Evolutionary conservation across 1,140 invertebrate genomes (phyloP), one percentile per base, ranked within the genome.

Genomic region (Pseudomyrmex dendroicus): DNA sequence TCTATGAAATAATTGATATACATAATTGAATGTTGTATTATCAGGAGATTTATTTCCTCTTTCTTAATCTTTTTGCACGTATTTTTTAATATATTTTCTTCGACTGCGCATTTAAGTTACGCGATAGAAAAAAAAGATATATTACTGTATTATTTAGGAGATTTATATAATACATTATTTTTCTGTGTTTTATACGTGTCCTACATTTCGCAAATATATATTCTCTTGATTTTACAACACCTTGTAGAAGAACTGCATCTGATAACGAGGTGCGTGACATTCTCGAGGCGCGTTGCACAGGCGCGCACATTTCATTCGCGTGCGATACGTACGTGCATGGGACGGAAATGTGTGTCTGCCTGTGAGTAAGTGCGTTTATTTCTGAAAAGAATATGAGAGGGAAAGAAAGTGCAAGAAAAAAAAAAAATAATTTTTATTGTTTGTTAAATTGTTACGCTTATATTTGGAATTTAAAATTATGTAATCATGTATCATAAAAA

Each of bases 211-310:
- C n/a, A n/a, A 62, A 20, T 15, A 17, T 13, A 15, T 22, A 35
- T 35, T 61, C 2, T 10, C 57, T 20, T 48, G 35, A 35, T 63
- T 52, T 74, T 62, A 44, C 50, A 61, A 61, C 59, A 74, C 13
- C 52, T 25, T 10, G 56, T 85, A 67, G 61, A 67, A 25, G 22
- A 54, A 13, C 4, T 22, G 50, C 73, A 77, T 84, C 84, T 66
- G 84, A 85, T 85, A 85, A 85, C 84, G 70, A 74, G 70, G 70
- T 68, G 80, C 84, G 73, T 84, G 83, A 83, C 84, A 83, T 83
- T 85, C 80, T 57, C 72, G 52, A 72, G 44, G 72, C 82, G 84
- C 80, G 76, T 61, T 64, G 66, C 20, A 54, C 64, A 68, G 17
- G 20, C 82, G 64, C 48, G 46, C 25, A 44, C 78, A 54, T 82